Base-by-base conservation (phyloP, 2,113 vertebrate species). In the Protobothrops mucrosquamatus region DNA sequence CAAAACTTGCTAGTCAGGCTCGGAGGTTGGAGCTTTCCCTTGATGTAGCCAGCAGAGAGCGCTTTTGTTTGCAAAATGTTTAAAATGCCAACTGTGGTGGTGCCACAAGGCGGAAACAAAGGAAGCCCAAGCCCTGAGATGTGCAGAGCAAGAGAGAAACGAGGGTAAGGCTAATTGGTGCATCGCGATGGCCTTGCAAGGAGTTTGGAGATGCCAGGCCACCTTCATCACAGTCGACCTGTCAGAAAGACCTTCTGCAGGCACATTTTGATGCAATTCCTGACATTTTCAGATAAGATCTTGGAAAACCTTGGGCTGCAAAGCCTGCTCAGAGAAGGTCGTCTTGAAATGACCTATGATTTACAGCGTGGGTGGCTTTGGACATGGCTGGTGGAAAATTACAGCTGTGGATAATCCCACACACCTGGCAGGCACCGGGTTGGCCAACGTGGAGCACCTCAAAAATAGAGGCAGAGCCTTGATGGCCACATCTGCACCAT, bases 11-110 rank as follows among this genome's bases (percentile, higher is more conserved):
- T 0, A 14, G 12, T 3, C 29, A 0, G 6, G 6, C 14, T 61
- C 51, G 59, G 23, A 14, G 23, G 29, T 29, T 56, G 34, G 55
- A 1, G 6, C 39, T 7, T 0, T 61, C 34, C 22, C 39, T 0
- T 18, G 2, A 18, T 15, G 1, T 7, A 15, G 90, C 18, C 95
- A 86, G 93, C 11, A 93, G 96, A 93, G 93, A 95, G 96, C 81
- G 95, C 94, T 69, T 89, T 93, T 92, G 95, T 69, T 86, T 46
- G 87, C 24, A 7, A 39, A 88, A 93, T 94, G 4, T 0, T 3
- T 14, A 0, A 2, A 0, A 0, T 0, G 3, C n/a, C 1, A 2
- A 5, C n/a, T n/a, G n/a, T n/a, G 10, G n/a, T 26, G 6, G 10
- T 88, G 34, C 10, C 34, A 18, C 9, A 22, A 39, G 8, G 3